phyloP scores from a whole-genome alignment of 2,113 vertebrate species.

The Gracilinanus agilis region DNA sequence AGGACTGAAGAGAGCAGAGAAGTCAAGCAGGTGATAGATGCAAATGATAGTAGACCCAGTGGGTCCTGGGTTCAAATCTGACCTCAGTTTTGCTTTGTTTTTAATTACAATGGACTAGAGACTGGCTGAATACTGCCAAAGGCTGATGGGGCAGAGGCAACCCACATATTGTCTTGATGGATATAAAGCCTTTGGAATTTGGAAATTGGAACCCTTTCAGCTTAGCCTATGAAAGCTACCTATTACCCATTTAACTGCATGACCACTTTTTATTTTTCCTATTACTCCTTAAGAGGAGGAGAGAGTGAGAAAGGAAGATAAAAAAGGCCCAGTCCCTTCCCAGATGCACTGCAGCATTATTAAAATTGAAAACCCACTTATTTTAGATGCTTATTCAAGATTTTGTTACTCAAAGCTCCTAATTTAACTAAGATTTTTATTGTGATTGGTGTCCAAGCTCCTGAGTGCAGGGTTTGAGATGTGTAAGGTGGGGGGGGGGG shows the following conservation, averaged over 20 bases:
- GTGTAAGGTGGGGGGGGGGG: too few species aligned
- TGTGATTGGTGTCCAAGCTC: background rate
- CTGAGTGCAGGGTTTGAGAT: background rate
- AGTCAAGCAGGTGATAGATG: background rate
- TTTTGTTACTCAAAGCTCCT: background rate
- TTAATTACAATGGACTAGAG: background rate
- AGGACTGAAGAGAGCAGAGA: background rate
- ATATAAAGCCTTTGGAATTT: background rate
- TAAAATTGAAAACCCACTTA: background rate
- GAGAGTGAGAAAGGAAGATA: background rate
- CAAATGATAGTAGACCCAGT: background rate
- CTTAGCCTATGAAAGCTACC: background rate
- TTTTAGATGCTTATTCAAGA: background rate
- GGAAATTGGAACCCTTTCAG: background rate
- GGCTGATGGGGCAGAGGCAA: background rate
- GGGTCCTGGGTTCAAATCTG: too few species aligned
- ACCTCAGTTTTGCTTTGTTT: too few species aligned
- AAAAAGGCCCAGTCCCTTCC: background rate
- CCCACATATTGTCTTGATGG: background rate
- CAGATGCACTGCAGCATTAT: background rate
- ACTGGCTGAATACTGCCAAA: background rate
- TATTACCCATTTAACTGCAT: background rate
- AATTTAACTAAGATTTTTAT: background rate
- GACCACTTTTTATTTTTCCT: background rate
- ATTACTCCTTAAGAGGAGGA: background rate